phyloP scores from a whole-genome alignment of 2,888 invertebrate genomes.

The Agrotis ipsilon region DNA sequence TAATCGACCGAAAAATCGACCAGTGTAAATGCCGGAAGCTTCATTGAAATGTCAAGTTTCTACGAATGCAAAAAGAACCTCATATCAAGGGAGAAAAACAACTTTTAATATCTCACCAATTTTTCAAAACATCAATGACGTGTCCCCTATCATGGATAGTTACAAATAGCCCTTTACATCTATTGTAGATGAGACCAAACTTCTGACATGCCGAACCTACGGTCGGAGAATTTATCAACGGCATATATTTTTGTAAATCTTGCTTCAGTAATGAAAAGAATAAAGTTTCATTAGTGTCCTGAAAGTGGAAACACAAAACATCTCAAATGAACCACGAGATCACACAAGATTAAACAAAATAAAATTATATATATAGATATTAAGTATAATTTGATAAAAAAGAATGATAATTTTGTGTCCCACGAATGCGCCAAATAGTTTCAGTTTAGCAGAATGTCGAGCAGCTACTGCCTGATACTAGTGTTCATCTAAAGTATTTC shows the following conservation, averaged over 20 bases:
- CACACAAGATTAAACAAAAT: too few species aligned
- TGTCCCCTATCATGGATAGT: constrained; percentile 97
- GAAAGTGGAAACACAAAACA: constrained; percentile 57
- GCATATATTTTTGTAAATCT: constrained; percentile 97
- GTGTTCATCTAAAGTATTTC: too few species aligned
- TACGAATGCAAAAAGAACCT: background rate
- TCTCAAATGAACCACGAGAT: too few species aligned
- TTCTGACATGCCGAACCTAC: constrained; percentile 98
- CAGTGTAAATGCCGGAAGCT: background rate
- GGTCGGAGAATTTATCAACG: constrained; percentile 99
- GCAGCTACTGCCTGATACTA: too few species aligned
- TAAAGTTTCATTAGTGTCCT: constrained; percentile 97
- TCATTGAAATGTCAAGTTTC: background rate
- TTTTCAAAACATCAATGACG: constrained; percentile 95
- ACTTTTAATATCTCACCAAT: constrained; percentile 92
- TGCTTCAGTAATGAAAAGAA: constrained; percentile 96
- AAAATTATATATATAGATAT: too few species aligned
- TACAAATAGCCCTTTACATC: constrained; percentile 97
- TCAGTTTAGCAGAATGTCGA: too few species aligned
- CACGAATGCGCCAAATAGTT: too few species aligned
- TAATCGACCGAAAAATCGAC: too few species aligned
- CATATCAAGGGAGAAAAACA: too few species aligned
- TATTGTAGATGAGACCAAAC: constrained; percentile 96
- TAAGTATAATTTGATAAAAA: too few species aligned
- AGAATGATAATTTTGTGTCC: too few species aligned